Base-by-base conservation (phyloP, 2,113 vertebrate genomes). In the Mormyrus iriodes region DNA sequence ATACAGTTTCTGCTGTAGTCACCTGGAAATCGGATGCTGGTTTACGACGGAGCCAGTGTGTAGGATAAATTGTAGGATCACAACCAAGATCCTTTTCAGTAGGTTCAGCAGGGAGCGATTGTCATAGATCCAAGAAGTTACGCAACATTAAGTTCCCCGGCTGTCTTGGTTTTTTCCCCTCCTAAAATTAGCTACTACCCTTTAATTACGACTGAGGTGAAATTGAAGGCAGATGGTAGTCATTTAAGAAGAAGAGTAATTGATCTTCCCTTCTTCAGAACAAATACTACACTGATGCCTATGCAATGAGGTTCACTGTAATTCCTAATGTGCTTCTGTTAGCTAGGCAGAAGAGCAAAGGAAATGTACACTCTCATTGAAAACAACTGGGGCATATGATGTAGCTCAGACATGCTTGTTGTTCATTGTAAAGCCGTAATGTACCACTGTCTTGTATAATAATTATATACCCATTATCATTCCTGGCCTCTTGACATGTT, bases 371-470 rank as follows among this genome's bases (percentile, higher is more conserved):
- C 31, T 89, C 35, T 88, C 86, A 90, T 61, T 88, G 73, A 90
- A 58, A 79, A 58, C 53, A 82, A 88, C 65, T 88, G 52, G 86
- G 87, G 86, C 89, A 48, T 88, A 21, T 88, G 89, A 83, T 88
- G 89, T 39, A 79, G 35, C 85, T 58, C 85, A 79, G 58, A 87
- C 69, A 55, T 82, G 46, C 76, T 87, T 87, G 65, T 87, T 84
- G 44, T 42, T 79, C 73, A 79, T 35, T 79, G 73, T 79, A 39
- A 15, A 15, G 73, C 31, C 0, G 19, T 39, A 79, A 19, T 79
- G 35, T 42, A 42, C 73, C 73, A 79, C 73, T 79, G 73, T 79
- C 73, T 79, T 42, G 73, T 79, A 79, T 79, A 79, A 42, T 79
- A 79, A 79, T 79, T 42, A 19, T 42, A 39, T 39, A 19, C 9